Evolutionary conservation across 1,140 invertebrate species (phyloP).

Genomic region (Agrypnia vestita): DNA sequence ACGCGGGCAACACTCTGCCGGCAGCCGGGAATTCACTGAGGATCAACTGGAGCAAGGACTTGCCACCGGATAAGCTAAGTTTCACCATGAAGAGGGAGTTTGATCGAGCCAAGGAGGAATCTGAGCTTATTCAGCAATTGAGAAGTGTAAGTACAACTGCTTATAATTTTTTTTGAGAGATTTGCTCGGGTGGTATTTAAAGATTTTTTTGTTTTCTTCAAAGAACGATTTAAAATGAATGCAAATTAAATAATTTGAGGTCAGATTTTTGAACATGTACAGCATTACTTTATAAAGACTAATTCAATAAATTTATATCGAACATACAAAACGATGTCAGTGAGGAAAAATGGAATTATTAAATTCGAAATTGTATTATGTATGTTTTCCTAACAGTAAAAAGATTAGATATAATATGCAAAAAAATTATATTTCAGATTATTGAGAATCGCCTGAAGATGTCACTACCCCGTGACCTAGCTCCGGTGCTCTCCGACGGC

Average conservation of each 20-base stretch:
- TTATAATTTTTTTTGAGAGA: too few relatives aligned
- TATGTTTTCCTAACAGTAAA: too few relatives aligned
- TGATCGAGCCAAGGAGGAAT: slow-evolving; percentile 91
- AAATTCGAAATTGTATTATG: too few relatives aligned
- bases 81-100: slow-evolving; percentile 95
- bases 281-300: too few relatives aligned
- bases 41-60: slow-evolving; percentile 81
- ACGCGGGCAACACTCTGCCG: slow-evolving; percentile 72
- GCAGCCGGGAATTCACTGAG: slow-evolving; percentile 72
- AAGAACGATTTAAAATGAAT: too few relatives aligned
- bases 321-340: too few relatives aligned
- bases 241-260: neutral
- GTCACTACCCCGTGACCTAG: slow-evolving; percentile 88
- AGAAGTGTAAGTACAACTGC: slow-evolving; percentile 79
- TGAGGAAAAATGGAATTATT: too few relatives aligned
- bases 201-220: too few relatives aligned
- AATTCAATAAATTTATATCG: too few relatives aligned
- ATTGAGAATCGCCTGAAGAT: slow-evolving; percentile 93
- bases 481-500: slow-evolving; percentile 90
- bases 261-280: too few relatives aligned
- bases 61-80: slow-evolving; percentile 83
- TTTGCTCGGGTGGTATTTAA: too few relatives aligned
- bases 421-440: slow-evolving; percentile 76
- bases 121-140: slow-evolving; percentile 87
- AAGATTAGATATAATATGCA: too few relatives aligned